These are phyloP conservation scores for Cynopterus sphinx DNA, from an alignment of 2,797 vertebrate genomes.

Conservation along the genomic window DNA sequence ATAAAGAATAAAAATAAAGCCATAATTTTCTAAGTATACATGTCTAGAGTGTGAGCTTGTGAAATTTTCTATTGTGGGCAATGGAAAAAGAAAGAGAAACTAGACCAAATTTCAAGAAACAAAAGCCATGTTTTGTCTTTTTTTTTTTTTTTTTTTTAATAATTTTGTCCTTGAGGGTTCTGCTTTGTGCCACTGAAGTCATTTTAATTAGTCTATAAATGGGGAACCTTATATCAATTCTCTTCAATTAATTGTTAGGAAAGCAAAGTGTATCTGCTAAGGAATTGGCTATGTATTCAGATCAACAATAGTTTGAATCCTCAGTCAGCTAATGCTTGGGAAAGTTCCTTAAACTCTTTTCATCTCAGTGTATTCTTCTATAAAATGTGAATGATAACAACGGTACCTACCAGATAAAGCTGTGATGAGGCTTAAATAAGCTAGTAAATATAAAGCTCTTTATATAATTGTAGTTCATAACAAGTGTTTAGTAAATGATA, in stretches of 20 bases:
- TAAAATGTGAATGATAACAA: not conserved
- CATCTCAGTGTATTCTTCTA: not conserved
- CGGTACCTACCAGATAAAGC: not conserved
- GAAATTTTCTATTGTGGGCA: not conserved
- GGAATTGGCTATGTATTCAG: not conserved
- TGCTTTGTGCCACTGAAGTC: not conserved
- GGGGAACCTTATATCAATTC: not conserved
- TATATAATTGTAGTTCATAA: not conserved
- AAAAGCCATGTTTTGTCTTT: not conserved
- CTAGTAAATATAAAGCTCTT: not conserved
- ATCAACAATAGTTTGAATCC: not conserved
- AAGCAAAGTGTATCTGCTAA: not conserved
- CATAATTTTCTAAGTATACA: not conserved
- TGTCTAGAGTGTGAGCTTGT: not conserved
- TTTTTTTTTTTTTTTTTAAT: not conserved
- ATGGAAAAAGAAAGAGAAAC: not conserved
- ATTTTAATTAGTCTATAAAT: not conserved
- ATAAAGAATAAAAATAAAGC: not conserved
- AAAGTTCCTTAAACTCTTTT: not conserved
- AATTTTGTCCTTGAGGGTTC: not conserved
- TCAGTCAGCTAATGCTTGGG: not conserved
- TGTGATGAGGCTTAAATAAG: not conserved
- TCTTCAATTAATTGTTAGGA: not conserved
- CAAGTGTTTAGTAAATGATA: not conserved
- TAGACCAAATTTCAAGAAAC: not conserved